Percentiles rank a stretch among this genome's conserved stretches.
These are phyloP conservation scores for Crocodylus rhombifer DNA, from an alignment of 2,797 vertebrate genomes.

Conservation along the genomic window DNA sequence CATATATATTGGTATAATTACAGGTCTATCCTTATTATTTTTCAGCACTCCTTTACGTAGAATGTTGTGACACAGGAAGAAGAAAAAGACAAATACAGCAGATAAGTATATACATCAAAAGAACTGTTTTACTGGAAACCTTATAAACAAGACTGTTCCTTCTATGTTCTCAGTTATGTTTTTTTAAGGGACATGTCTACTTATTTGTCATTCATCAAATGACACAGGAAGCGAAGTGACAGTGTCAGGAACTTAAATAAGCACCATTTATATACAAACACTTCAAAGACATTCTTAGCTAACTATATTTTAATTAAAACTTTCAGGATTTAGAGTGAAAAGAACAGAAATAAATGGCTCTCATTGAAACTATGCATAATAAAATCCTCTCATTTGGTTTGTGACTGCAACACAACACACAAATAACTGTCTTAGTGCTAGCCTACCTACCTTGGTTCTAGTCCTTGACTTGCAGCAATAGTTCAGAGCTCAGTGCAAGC, in stretches of 20 bases:
- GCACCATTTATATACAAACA: not conserved
- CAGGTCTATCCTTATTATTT: not conserved
- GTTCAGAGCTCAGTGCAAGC: too few relatives aligned
- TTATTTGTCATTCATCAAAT: not conserved
- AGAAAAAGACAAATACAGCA: not conserved
- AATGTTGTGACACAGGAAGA: not conserved
- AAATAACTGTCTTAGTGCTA: not conserved
- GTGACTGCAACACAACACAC: not conserved
- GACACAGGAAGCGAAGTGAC: not conserved
- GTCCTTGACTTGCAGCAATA: too few relatives aligned
- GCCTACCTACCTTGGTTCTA: too few relatives aligned
- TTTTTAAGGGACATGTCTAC: not conserved
- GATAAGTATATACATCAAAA: accelerated
- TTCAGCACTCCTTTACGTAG: not conserved
- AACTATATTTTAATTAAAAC: not conserved
- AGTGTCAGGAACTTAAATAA: not conserved
- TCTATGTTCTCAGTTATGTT: accelerated
- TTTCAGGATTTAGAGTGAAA: conserved; percentile 22
- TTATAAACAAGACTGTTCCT: not conserved
- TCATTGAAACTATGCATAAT: not conserved
- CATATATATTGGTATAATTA: not conserved
- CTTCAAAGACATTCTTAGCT: conserved; percentile 24
- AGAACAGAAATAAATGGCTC: conserved; percentile 22
- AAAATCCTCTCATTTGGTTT: not conserved
- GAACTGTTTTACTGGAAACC: accelerated